Evolutionary conservation across 2,113 vertebrate species (phyloP), one percentile per base, ranked within the genome.

Genomic region (Trogon melanurus): DNA sequence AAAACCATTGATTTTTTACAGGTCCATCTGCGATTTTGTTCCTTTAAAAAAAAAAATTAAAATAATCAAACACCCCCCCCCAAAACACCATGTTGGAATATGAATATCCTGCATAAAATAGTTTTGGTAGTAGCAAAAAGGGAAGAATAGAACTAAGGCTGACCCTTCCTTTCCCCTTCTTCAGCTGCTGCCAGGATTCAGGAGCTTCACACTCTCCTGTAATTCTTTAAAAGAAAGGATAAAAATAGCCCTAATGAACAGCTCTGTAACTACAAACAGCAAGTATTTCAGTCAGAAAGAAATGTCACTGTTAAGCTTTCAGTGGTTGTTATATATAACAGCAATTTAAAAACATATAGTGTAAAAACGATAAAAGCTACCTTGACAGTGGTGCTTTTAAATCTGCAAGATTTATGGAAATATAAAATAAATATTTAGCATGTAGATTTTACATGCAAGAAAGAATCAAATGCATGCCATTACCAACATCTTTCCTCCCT

Each of bases 231-330:
- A 85, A 83, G 51, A 85, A 93, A 80, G 69, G 85, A 93, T 95
- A 97, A 96, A 97, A 95, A 96, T 97, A 97, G 51, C 82, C 13
- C 32, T 96, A 96, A 91, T 93, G 90, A 96, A 82, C 82, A 86
- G 82, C 72, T 80, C 82, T 71, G 56, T 95, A 94, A 90, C 91
- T 93, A 83, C 88, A 96, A 93, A 93, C 82, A 93, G 89, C 47
- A 92, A 95, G 76, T 88, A 89, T 94, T 93, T 96, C 94, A 91
- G 74, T 93, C 81, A 85, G 93, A 93, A 91, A 92, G 56, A 94
- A 96, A 89, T 70, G 84, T 89, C 94, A 89, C 91, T 73, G 58
- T 78, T 93, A 85, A 90, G 82, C 51, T 91, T 88, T 91, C 88
- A 90, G 88, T 53, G 56, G 64, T 30, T 82, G 81, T 83, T 95